Percentiles rank a stretch among this genome's conserved stretches.
These are phyloP conservation scores for Genyomyrus donnyi DNA, from an alignment of 2,113 vertebrate genomes.

Conservation along the genomic window DNA sequence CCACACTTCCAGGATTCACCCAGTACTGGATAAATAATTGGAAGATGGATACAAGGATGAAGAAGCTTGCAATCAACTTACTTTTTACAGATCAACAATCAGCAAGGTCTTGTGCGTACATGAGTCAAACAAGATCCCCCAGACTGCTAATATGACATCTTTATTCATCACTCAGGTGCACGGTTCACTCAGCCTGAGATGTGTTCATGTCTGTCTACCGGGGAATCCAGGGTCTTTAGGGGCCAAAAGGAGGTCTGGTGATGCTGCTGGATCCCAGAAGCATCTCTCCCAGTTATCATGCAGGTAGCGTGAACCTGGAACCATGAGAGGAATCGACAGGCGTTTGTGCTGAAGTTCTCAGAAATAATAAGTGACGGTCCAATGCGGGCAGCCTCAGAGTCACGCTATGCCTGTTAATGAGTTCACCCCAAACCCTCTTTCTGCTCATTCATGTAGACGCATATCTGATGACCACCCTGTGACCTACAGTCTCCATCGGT, in stretches of 20 bases:
- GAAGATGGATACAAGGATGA: not conserved
- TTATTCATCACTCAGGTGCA: not conserved
- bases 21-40: not conserved
- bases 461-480: not conserved
- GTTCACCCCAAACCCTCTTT: not conserved
- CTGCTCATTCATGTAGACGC: not conserved
- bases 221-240: not conserved
- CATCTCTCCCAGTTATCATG: not conserved
- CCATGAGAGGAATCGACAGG: not conserved
- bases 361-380: not conserved
- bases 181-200: not conserved
- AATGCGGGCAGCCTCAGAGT: no score
- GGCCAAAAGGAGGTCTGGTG: not conserved
- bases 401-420: not conserved
- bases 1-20: not conserved
- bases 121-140: not conserved
- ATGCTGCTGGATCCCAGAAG: not conserved
- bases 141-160: not conserved
- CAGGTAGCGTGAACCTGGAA: not conserved
- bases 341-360: not conserved
- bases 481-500: not conserved
- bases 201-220: not conserved
- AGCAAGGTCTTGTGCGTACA: not conserved
- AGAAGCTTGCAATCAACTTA: not conserved
- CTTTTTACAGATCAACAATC: not conserved